phyloP scores from a whole-genome alignment of 2,113 vertebrate species.

The Rhombomys opimus region DNA sequence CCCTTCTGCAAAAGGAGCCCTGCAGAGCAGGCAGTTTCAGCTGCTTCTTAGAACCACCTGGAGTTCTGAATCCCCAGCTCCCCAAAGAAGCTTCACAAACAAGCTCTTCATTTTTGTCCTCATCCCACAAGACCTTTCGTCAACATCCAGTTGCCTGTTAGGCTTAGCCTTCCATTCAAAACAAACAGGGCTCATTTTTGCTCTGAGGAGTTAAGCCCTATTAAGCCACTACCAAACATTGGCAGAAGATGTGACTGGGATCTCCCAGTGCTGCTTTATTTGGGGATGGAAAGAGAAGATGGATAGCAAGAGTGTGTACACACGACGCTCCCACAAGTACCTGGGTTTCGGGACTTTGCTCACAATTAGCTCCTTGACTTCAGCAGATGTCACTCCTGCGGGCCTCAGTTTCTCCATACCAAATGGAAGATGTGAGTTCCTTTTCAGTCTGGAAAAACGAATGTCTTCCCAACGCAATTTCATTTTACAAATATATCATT shows the following conservation, averaged over 20 bases:
- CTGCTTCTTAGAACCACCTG: constrained; percentile 9
- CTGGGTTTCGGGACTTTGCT: not conserved
- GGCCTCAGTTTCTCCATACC: not conserved
- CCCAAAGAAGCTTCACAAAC: constrained; percentile 30
- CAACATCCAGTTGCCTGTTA: constrained; percentile 42
- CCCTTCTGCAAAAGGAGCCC: not conserved
- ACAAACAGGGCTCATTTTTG: constrained; percentile 61
- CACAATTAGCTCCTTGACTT: not conserved
- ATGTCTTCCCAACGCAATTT: not conserved
- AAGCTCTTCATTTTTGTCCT: constrained; percentile 40
- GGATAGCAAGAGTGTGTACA: not conserved
- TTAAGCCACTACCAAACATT: constrained; percentile 27
- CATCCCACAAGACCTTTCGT: constrained; percentile 56
- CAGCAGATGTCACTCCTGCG: not conserved
- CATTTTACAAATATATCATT: not conserved
- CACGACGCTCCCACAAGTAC: not conserved
- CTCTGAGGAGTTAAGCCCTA: constrained; percentile 58
- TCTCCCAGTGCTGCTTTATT: not conserved
- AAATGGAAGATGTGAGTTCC: not conserved
- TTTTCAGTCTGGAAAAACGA: not conserved
- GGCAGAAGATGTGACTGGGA: not conserved
- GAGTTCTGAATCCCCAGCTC: constrained; percentile 47
- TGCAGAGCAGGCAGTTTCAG: not conserved
- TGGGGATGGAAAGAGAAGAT: not conserved
- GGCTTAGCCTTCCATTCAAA: constrained; percentile 53